These are phyloP conservation scores for Brachypodius melanocephalos DNA, from an alignment of 2,113 vertebrate species.

Conservation along the genomic window DNA sequence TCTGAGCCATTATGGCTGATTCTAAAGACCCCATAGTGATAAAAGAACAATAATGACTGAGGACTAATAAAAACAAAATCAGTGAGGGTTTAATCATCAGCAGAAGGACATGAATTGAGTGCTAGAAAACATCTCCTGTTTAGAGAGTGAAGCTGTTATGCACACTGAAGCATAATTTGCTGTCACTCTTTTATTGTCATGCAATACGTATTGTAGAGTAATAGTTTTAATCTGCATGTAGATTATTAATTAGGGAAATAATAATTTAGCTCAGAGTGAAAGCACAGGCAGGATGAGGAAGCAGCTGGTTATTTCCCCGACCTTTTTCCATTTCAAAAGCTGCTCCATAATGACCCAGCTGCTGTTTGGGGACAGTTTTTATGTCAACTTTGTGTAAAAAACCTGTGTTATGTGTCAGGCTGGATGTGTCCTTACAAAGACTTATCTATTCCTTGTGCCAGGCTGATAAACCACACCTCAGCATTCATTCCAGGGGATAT, in stretches of 20 bases:
- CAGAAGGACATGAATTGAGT: constrained; percentile 39
- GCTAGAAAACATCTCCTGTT: constrained; percentile 44
- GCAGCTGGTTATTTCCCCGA: not conserved
- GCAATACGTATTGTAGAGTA: not conserved
- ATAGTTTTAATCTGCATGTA: constrained; percentile 28
- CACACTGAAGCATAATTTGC: constrained; percentile 20
- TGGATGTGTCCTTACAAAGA: not conserved
- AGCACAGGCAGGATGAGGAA: not conserved
- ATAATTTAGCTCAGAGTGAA: constrained; percentile 11
- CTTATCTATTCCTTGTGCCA: not conserved
- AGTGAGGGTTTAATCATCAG: constrained; percentile 18
- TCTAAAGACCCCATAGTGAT: constrained; percentile 33
- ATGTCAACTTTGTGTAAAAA: not conserved
- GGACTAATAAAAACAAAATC: constrained; percentile 56
- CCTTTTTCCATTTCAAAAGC: constrained; percentile 25
- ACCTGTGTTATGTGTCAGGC: not conserved
- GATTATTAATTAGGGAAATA: constrained; percentile 46
- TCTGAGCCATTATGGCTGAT: not conserved
- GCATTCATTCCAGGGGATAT: not conserved
- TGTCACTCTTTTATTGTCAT: constrained; percentile 38
- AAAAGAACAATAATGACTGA: constrained; percentile 40
- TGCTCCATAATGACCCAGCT: constrained; percentile 41
- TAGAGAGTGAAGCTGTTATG: constrained; percentile 48
- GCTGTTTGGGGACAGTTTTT: constrained; percentile 13
- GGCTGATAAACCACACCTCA: not conserved